These are phyloP conservation scores for Loxodonta africana DNA, from an alignment of 2,113 vertebrate species.

Conservation along the genomic window DNA sequence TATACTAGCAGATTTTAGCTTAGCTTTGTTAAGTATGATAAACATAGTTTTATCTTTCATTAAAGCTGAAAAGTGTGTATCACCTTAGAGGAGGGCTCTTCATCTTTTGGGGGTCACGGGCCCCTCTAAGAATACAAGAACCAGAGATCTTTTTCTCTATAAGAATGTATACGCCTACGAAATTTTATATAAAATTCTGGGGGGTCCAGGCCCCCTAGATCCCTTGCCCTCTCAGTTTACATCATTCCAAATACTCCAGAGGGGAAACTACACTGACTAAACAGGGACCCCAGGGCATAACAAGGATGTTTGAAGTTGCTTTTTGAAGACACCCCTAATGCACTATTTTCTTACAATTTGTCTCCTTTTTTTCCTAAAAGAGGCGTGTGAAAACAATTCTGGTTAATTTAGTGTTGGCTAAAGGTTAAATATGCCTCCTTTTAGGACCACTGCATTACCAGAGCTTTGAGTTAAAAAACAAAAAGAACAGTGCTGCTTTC, in stretches of 20 bases:
- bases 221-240: background rate
- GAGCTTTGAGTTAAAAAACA: constrained; percentile 41
- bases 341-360: background rate
- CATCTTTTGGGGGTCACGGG: background rate
- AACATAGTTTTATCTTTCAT: background rate
- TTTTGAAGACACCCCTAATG: background rate
- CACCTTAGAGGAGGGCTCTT: constrained; percentile 21
- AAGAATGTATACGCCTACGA: background rate
- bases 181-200: constrained; percentile 8
- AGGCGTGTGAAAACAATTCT: constrained; percentile 53
- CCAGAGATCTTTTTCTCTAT: background rate
- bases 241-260: constrained; percentile 6
- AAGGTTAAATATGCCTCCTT: constrained; percentile 49
- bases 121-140: constrained; percentile 17
- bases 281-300: background rate
- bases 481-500: constrained; percentile 52
- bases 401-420: constrained; percentile 52
- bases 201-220: background rate
- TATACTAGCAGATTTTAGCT: background rate
- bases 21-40: background rate
- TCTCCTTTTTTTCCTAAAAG: constrained; percentile 10
- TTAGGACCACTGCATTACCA: constrained; percentile 39
- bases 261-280: background rate
- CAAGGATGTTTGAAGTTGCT: constrained; percentile 28
- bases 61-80: constrained; percentile 37